Evolutionary conservation across 2,888 invertebrate species (phyloP), one percentile per base, ranked within the genome.

Genomic region (Erebia palarica): DNA sequence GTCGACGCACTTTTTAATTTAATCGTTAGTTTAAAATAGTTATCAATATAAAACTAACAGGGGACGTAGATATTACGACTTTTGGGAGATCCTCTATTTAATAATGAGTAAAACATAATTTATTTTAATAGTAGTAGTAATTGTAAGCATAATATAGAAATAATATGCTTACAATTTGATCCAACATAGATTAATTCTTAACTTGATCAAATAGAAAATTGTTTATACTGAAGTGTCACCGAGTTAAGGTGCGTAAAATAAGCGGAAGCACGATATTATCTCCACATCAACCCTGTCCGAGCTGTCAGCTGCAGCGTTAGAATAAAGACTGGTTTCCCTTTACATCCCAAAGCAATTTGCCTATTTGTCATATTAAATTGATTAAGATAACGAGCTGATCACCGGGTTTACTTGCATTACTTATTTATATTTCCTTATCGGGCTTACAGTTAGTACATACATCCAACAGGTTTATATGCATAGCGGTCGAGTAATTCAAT

Each of bases 401-500:
- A 47, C 58, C 44, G 57, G 16, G 67, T 67, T 51, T 71, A 60
- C 57, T 73, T 73, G 60, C 64, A 67, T 68, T 72, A 69, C 60
- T 67, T 73, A 72, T 75, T 71, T 69, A 71, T 73, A 71, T 75
- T 74, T 74, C 76, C 77, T 76, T 79, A 79, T 79, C 75, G 66
- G 68, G 75, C 73, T 74, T 76, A 77, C 78, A 76, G 77, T 79
- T 79, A 78, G 72, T 65, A 69, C 64, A 77, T 76, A 76, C 76
- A 74, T 73, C 67, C 74, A 76, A 74, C 78, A 79, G 81, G 79
- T 78, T 80, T 75, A 70, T 71, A 66, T 67, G 79, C 69, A 82
- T 85, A 84, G 81, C 86, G 82, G 85, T 80, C 73, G 72, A 76
- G 85, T 82, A 81, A 84, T 84, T 82, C 80, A 83, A 85, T 83